phyloP scores from a whole-genome alignment of 2,888 invertebrate genomes.

The Acronicta aceris region DNA sequence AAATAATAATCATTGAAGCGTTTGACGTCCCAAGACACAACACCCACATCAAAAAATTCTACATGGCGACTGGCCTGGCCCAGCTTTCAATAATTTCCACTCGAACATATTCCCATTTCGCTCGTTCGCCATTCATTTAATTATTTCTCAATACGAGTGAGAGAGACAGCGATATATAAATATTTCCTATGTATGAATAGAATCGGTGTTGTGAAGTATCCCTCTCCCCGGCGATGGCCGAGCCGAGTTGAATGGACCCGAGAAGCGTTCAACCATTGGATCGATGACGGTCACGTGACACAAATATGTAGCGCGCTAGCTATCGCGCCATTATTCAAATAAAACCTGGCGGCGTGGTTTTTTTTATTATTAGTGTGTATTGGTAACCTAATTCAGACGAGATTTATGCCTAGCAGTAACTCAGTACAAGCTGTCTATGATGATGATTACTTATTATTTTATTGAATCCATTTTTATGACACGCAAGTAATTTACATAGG shows the following conservation, averaged over 20 bases:
- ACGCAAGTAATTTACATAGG: no score
- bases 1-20: slow-evolving; percentile 87
- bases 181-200: slow-evolving; percentile 88
- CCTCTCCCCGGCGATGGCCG: slow-evolving; percentile 79
- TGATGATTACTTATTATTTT: no score
- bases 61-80: slow-evolving; percentile 86
- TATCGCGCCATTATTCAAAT: slow-evolving; percentile 74
- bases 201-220: slow-evolving; percentile 86
- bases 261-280: slow-evolving; percentile 89
- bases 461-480: no score
- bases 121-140: slow-evolving; percentile 87
- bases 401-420: no score
- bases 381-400: no score
- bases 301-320: slow-evolving; percentile 74
- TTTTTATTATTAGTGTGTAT: neutral
- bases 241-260: slow-evolving; percentile 89
- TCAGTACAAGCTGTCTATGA: no score
- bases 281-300: slow-evolving; percentile 88
- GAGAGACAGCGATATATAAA: slow-evolving; percentile 82
- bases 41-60: slow-evolving; percentile 89
- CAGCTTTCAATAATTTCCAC: slow-evolving; percentile 88
- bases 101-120: slow-evolving; percentile 86
- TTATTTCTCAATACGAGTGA: slow-evolving; percentile 85
- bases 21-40: slow-evolving; percentile 87
- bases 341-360: neutral